Base-by-base conservation (phyloP, 2,797 vertebrate species). In the Borostomias antarcticus region DNA sequence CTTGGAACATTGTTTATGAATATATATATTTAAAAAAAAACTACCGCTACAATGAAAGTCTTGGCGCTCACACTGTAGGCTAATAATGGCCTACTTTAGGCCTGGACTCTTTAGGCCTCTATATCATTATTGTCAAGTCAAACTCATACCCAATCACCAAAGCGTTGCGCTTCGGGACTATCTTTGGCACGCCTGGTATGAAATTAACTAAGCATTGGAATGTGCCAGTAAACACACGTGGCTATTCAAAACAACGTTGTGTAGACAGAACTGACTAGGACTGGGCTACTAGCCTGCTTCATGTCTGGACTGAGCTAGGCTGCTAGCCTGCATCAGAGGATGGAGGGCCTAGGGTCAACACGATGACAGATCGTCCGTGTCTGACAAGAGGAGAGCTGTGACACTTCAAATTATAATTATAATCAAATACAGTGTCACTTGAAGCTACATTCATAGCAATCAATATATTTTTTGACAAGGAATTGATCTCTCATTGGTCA, bases 171-270 rank as follows among this genome's bases (percentile, higher is more conserved):
- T 86, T 80, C 75, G 63, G 63, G 73, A 70, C 79, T 72, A 75
- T 84, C 77, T 77, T 73, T 85, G 86, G 86, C 79, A 88, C 81
- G 82, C 72, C 70, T 56, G 79, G 75, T 76, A 87, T 84, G 85
- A 87, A 86, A 88, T 87, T 81, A 82, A 88, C 80, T 82, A 75
- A 86, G 83, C 75, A 47, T 37, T 69, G 83, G 86, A 78, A 82
- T 82, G 84, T 73, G 77, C 77, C 78, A 82, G 85, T 81, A 86
- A 86, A 88, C 85, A 84, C 88, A 90, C 83, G 79, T 75, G 70
- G 52, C 81, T 74, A 76, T 87, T 86, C 86, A 86, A 88, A 91
- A 89, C 87, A 90, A 83, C 72, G 81, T 72, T 54, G 77, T 64
- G 73, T 40, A 68, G 33, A 10, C 5, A 53, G 74, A 59, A 58